Conservation (phyloP, 2,888 invertebrate species). For the Baccha elongata region DNA sequence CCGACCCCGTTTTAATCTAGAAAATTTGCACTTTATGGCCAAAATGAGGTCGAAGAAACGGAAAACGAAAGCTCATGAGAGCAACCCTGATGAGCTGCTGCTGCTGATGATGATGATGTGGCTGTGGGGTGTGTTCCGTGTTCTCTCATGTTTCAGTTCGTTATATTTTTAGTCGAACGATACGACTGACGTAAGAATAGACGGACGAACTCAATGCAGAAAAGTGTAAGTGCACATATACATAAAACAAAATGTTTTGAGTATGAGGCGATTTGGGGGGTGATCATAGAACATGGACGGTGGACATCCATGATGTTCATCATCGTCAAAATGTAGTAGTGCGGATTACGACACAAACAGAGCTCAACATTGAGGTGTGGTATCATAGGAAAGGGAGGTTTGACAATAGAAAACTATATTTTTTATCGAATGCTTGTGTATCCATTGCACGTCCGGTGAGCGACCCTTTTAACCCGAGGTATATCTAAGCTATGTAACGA, state of each 20-base stretch:
- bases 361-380: slow-evolving; percentile 15
- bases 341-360: slow-evolving; percentile 26
- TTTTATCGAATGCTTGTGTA: slow-evolving; percentile 67
- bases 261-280: slow-evolving; percentile 4
- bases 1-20: slow-evolving; percentile 17
- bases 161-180: slow-evolving; percentile 20
- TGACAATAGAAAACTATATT: no score
- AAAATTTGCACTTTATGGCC: slow-evolving; percentile 54
- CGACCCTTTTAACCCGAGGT: slow-evolving; percentile 67
- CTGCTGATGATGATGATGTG: not conserved
- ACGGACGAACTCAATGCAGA: slow-evolving; percentile 45
- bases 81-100: slow-evolving; percentile 38
- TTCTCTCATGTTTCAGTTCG: slow-evolving; percentile 23
- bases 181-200: slow-evolving; percentile 1
- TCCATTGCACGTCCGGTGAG: slow-evolving; percentile 69
- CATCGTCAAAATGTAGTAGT: slow-evolving; percentile 43
- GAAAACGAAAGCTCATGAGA: slow-evolving; percentile 80
- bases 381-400: slow-evolving; percentile 34
- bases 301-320: slow-evolving; percentile 48
- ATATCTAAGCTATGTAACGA: slow-evolving; percentile 20
- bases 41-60: slow-evolving; percentile 82
- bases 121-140: slow-evolving; percentile 34
- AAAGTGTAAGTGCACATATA: slow-evolving; percentile 70
- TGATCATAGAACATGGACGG: slow-evolving; percentile 18
- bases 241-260: not conserved